Base-by-base conservation (phyloP, 2,888 invertebrate species). In the Leptothorax acervorum region DNA sequence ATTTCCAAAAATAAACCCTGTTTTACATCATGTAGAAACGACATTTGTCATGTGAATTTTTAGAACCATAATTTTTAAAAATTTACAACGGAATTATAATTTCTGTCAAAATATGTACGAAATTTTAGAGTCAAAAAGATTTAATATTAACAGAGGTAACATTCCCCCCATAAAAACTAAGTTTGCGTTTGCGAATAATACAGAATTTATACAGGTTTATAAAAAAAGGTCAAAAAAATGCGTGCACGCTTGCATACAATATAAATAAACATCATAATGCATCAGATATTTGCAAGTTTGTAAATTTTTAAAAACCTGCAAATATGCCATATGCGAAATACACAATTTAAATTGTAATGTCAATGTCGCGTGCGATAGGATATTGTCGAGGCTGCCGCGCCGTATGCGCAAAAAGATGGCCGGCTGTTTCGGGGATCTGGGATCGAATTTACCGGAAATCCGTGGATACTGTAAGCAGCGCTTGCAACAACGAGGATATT, bases 401-500 rank as follows among this genome's bases (percentile, higher is more conserved):
- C 8, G 11, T 15, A 11, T 39, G 9, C 15, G 23, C 12, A 42
- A 70, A 68, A 70, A 28, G 28, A 42, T 42, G 39, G 0, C 15
- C 39, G 28, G 23, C 18, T 18, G 28, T 53, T 39, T 31, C 60
- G 31, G n/a, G 45, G 12, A 57, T 55, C 23, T 23, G 11, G 18
- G 28, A 66, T 78, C 9, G 12, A 68, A 57, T 31, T 45, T 12
- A 28, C 45, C 57, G 71, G 57, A 71, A 78, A 45, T 42, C 18
- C 15, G n/a, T 39, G 15, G 15, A 57, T 23, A 51, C 39, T 31
- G 23, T 23, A 18, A 76, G 51, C 42, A n/a, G 23, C 68, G 15
- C 66, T 2, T 66, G 51, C 39, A 53, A 53, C 28, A 51, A 35
- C 15, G 42, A 23, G 73, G 11, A 23, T 78, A 78, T 79, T 78